Evolutionary conservation across 2,113 vertebrate genomes (phyloP), one percentile per base, ranked within the genome.

Genomic region (Acrocephalus arundinaceus): DNA sequence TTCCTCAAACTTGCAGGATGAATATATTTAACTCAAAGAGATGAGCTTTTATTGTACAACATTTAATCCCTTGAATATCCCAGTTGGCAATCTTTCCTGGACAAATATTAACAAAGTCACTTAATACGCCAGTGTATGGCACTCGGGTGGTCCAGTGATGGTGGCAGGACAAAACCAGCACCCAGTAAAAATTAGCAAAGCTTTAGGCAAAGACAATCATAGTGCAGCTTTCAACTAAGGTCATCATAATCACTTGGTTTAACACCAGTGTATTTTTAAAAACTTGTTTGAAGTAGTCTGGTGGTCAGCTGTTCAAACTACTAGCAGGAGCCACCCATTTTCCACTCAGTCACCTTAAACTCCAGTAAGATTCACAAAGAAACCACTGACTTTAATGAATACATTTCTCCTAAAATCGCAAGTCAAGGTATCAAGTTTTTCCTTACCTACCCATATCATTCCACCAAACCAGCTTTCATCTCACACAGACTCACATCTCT

Each of bases 91-190:
- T 25, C 33, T 17, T 35, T 27, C n/a, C 58, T 6, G 16, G 45
- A 48, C 18, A 66, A 85, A 45, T 13, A 27, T 67, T 17, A 58
- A 16, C 5, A 0, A 18, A 0, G 0, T 51, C 68, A 37, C n/a
- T 49, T 12, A 48, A n/a, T 7, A 46, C 0, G 0, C 28, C 52
- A 54, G 0, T 39, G 33, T 49, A n/a, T 1, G 4, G 46, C 41
- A 25, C 33, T 43, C 1, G 0, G 41, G 18, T n/a, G 39, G 28
- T 72, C 54, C 28, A 8, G 45, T 4, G 45, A 67, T 17, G 37
- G 58, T 7, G 4, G 48, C 74, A 45, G 48, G 57, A 41, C 61
- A 80, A 85, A 90, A 62, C 3, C 4, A 2, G 71, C 3, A 0
- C 28, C 41, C 61, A 23, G 22, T 6, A 31, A 39, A 49, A 58